phyloP scores from a whole-genome alignment of 2,888 invertebrate genomes.

The Augiades crinisus region DNA sequence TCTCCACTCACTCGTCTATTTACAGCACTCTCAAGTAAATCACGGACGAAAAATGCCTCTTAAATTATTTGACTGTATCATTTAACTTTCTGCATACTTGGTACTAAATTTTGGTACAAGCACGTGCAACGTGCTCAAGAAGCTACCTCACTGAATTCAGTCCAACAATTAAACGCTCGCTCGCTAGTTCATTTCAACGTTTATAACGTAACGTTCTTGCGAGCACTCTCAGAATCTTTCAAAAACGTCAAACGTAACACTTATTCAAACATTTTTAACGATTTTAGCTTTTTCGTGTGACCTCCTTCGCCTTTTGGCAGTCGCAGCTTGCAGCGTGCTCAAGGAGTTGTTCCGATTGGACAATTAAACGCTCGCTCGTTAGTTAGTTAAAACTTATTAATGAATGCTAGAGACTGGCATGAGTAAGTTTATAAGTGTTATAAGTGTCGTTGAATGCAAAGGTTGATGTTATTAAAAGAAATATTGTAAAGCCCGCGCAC shows the following conservation, averaged over 20 bases:
- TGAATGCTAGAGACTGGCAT: constrained; percentile 7
- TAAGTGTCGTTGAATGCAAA: too few species aligned
- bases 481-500: too few species aligned
- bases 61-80: background rate
- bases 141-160: constrained; percentile 1
- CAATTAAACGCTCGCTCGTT: constrained; percentile 23
- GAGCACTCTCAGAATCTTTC: background rate
- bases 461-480: too few species aligned
- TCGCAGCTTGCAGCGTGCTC: constrained; percentile 14
- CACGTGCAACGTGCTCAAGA: constrained; percentile 6
- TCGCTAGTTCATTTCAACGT: constrained; percentile 4
- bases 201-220: background rate
- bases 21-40: too few species aligned
- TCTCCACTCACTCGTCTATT: too few species aligned
- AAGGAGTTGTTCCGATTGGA: constrained; percentile 17
- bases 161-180: constrained; percentile 12
- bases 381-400: constrained; percentile 26
- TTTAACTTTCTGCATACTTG: background rate
- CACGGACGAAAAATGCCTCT: too few species aligned
- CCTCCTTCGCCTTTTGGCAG: constrained; percentile 13
- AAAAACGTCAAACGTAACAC: background rate
- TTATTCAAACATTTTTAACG: background rate
- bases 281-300: background rate
- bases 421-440: constrained; percentile 7
- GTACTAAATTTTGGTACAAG: background rate